These are phyloP conservation scores for Spicauda simplicius DNA, from an alignment of 2,888 invertebrate species.

Conservation along the genomic window DNA sequence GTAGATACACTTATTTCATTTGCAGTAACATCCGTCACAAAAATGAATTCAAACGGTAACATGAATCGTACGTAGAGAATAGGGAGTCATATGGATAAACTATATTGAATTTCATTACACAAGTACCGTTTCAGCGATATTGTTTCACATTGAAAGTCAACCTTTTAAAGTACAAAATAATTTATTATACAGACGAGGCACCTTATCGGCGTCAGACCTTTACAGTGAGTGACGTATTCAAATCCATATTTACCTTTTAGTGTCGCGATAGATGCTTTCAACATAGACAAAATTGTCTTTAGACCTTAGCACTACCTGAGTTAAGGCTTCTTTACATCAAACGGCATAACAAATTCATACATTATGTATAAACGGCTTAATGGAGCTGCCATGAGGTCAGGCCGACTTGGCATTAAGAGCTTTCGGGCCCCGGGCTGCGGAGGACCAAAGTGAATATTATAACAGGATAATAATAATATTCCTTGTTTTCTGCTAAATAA, in stretches of 20 bases:
- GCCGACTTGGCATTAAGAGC: slow-evolving; percentile 82
- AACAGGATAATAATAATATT: slow-evolving; percentile 66
- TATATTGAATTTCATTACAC: no score
- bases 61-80: no score
- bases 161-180: neutral
- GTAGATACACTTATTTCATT: no score
- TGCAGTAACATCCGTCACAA: no score
- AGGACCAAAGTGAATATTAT: slow-evolving; percentile 82
- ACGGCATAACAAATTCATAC: slow-evolving; percentile 85
- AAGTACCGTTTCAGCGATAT: neutral
- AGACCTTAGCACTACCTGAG: slow-evolving; percentile 77
- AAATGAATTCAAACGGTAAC: no score
- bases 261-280: slow-evolving; percentile 25
- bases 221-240: slow-evolving; percentile 6
- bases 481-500: slow-evolving; percentile 53
- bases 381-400: slow-evolving; percentile 83
- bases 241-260: slow-evolving; percentile 33
- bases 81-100: no score
- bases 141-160: neutral
- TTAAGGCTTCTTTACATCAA: slow-evolving; percentile 84
- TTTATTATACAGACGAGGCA: neutral
- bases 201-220: neutral
- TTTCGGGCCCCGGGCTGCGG: slow-evolving; percentile 65
- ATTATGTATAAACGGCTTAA: slow-evolving; percentile 84
- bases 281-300: slow-evolving; percentile 51